Percentiles rank a stretch among this genome's conserved stretches.
Conservation (phyloP, 2,888 invertebrate species). For the Lottia scabra region DNA sequence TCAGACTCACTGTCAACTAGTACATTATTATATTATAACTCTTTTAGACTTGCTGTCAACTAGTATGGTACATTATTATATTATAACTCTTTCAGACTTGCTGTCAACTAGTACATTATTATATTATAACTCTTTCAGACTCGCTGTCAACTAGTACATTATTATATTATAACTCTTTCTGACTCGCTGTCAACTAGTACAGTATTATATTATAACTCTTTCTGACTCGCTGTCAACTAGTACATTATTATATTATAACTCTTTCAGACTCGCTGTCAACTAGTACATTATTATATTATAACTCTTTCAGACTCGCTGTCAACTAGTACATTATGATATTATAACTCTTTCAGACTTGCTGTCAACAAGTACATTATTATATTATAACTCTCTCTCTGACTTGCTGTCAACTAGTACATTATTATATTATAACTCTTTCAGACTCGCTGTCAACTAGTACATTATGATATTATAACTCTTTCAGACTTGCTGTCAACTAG, state of each 20-base stretch:
- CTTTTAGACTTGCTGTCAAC: conserved; percentile 70
- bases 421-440: conserved; percentile 31
- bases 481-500: conserved; percentile 74
- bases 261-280: conserved; percentile 70
- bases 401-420: conserved; percentile 73
- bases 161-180: conserved; percentile 30
- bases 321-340: conserved; percentile 72
- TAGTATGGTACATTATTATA: conserved; percentile 69
- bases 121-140: conserved; percentile 42
- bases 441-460: conserved; percentile 73
- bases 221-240: conserved; percentile 73
- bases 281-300: conserved; percentile 66
- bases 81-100: conserved; percentile 48
- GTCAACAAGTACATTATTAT: conserved; percentile 69
- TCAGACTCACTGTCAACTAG: conserved; percentile 73
- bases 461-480: conserved; percentile 10
- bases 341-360: conserved; percentile 50
- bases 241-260: no score
- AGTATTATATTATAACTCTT: conserved; percentile 10
- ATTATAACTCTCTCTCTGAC: conserved; percentile 44
- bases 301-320: conserved; percentile 55
- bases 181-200: conserved; percentile 73
- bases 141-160: conserved; percentile 73
- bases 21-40: no score
- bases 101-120: conserved; percentile 72